Evolutionary conservation across 2,888 invertebrate genomes (phyloP).

Genomic region (Tridacna crocea): DNA sequence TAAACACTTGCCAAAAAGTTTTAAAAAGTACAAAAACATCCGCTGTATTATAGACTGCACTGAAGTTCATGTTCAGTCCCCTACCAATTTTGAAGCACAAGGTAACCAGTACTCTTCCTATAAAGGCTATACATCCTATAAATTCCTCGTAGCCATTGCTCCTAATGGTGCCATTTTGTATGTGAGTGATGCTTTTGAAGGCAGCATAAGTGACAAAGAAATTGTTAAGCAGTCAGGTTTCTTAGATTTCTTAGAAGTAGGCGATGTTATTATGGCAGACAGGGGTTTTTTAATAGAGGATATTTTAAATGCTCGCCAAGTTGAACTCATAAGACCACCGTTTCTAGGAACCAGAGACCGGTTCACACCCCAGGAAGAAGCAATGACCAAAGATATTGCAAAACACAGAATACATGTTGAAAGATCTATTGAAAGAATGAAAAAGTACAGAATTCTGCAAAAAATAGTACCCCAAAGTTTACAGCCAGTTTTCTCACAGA

Average conservation of each 20-base stretch:
- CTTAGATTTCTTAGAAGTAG: not conserved
- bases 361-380: constrained; percentile 6
- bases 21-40: too few relatives aligned
- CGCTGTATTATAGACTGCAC: constrained; percentile 10
- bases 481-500: constrained; percentile 11
- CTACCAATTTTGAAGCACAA: constrained; percentile 4
- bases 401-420: constrained; percentile 9
- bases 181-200: not conserved
- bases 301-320: too few relatives aligned
- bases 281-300: not conserved
- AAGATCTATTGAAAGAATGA: constrained; percentile 11
- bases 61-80: constrained; percentile 1
- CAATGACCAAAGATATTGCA: constrained; percentile 11
- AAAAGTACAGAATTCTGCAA: not conserved
- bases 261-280: not conserved
- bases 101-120: not conserved
- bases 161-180: constrained; percentile 25
- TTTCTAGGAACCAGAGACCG: not conserved
- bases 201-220: not conserved
- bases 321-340: not conserved
- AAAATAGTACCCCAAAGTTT: constrained; percentile 6
- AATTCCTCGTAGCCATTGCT: not conserved
- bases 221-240: not conserved
- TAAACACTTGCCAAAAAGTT: too few relatives aligned
- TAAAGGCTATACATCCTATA: not conserved